Conservation (phyloP, 2,888 invertebrate genomes). For the Athalia rosae region DNA sequence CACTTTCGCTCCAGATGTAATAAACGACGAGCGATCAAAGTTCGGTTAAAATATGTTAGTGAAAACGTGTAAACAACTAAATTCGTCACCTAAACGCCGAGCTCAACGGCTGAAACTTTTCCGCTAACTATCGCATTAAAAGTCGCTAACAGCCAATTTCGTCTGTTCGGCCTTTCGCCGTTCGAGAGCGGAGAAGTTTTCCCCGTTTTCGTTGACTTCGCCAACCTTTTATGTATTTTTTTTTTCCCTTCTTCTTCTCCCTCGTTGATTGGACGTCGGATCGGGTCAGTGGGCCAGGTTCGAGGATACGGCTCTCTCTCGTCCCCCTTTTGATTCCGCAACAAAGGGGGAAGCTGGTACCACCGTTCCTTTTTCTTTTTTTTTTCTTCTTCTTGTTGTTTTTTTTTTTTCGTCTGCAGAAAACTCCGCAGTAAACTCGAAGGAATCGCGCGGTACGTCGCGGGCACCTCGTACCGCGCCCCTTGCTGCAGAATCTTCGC, state of each 20-base stretch:
- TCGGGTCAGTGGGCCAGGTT: slow-evolving; percentile 43
- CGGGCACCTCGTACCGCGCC: background rate
- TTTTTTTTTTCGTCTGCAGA: too few species aligned
- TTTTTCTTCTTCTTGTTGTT: too few species aligned
- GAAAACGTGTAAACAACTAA: slow-evolving; percentile 35
- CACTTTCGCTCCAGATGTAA: background rate
- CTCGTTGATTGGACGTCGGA: slow-evolving; percentile 17
- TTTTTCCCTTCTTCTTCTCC: background rate
- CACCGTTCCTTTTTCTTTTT: too few species aligned
- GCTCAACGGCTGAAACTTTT: slow-evolving; percentile 50
- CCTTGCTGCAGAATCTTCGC: slow-evolving; percentile 33
- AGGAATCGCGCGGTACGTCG: background rate
- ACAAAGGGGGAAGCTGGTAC: slow-evolving; percentile 13
- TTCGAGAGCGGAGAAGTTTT: slow-evolving; percentile 39
- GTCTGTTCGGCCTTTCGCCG: slow-evolving; percentile 47
- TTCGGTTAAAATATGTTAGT: background rate
- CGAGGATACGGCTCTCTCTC: background rate
- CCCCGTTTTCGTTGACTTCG: background rate
- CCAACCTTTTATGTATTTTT: background rate
- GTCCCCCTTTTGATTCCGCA: slow-evolving; percentile 1
- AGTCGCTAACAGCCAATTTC: slow-evolving; percentile 52
- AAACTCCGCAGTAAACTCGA: too few species aligned
- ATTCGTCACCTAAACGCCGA: slow-evolving; percentile 43
- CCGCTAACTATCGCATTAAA: slow-evolving; percentile 50
- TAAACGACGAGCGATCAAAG: slow-evolving; percentile 20